Percentiles rank a stretch among this genome's conserved stretches.
These are phyloP conservation scores for Scleropages formosus DNA, from an alignment of 2,797 vertebrate species.

Conservation along the genomic window DNA sequence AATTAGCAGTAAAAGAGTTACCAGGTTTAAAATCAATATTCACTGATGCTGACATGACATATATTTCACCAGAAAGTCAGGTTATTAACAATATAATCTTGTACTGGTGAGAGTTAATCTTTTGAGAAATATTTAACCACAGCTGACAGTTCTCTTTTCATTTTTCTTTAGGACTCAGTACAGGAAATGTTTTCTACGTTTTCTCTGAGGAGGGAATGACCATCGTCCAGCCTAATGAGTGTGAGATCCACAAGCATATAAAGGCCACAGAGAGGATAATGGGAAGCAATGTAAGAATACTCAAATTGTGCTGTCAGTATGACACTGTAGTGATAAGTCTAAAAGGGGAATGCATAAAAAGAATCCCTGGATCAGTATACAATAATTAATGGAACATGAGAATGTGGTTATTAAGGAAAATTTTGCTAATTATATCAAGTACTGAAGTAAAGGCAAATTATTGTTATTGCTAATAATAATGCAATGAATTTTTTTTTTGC, in stretches of 20 bases:
- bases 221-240: slow-evolving; percentile 83
- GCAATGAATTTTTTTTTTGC: no score
- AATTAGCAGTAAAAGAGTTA: no score
- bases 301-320: slow-evolving; percentile 35
- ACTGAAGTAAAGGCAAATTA: no score
- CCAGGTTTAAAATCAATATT: no score
- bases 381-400: no score
- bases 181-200: slow-evolving; percentile 95
- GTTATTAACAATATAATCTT: no score
- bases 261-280: slow-evolving; percentile 81
- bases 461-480: no score
- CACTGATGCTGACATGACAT: no score
- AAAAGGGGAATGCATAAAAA: slow-evolving; percentile 57
- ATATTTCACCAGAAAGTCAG: no score
- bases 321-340: slow-evolving; percentile 64
- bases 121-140: not conserved
- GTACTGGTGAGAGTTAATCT: not conserved
- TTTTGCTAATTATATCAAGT: no score
- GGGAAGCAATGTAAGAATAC: slow-evolving; percentile 78
- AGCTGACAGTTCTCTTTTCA: not conserved
- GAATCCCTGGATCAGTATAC: slow-evolving; percentile 43
- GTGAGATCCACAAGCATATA: slow-evolving; percentile 88
- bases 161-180: slow-evolving; percentile 78
- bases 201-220: slow-evolving; percentile 88
- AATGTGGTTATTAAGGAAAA: no score